These are phyloP conservation scores for Diogma glabrata DNA, from an alignment of 2,888 invertebrate genomes.

Conservation along the genomic window DNA sequence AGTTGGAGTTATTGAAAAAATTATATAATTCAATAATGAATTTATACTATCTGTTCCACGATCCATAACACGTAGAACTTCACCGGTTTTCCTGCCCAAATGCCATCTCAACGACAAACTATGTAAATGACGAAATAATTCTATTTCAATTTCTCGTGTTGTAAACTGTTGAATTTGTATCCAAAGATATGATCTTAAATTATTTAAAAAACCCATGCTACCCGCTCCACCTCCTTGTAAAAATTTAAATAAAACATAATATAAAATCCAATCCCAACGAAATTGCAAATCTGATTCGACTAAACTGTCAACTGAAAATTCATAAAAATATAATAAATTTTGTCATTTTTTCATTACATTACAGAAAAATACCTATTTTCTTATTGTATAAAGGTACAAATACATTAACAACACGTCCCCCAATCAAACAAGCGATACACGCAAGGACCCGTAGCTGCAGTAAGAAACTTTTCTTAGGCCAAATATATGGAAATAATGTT, in stretches of 20 bases:
- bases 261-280: constrained; percentile 81
- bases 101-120: constrained; percentile 90
- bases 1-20: constrained; percentile 90
- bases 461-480: constrained; percentile 71
- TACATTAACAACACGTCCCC: constrained; percentile 78
- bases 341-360: too few species aligned
- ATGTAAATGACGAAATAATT: constrained; percentile 80
- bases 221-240: constrained; percentile 92
- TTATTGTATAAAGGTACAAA: constrained; percentile 90
- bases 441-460: constrained; percentile 74
- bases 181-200: constrained; percentile 85
- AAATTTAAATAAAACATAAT: constrained; percentile 82
- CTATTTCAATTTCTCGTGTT: constrained; percentile 80
- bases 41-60: constrained; percentile 94
- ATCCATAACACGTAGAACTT: constrained; percentile 93
- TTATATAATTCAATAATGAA: constrained; percentile 78
- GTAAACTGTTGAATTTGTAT: constrained; percentile 93
- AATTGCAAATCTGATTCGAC: constrained; percentile 46
- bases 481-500: constrained; percentile 78
- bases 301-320: constrained; percentile 71
- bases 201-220: constrained; percentile 86
- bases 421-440: constrained; percentile 64
- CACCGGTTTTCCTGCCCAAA: constrained; percentile 87
- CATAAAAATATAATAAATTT: constrained; percentile 11
- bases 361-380: constrained; percentile 82